Base-by-base conservation (phyloP, 2,888 invertebrate species). In the Heliconius ismenius region DNA sequence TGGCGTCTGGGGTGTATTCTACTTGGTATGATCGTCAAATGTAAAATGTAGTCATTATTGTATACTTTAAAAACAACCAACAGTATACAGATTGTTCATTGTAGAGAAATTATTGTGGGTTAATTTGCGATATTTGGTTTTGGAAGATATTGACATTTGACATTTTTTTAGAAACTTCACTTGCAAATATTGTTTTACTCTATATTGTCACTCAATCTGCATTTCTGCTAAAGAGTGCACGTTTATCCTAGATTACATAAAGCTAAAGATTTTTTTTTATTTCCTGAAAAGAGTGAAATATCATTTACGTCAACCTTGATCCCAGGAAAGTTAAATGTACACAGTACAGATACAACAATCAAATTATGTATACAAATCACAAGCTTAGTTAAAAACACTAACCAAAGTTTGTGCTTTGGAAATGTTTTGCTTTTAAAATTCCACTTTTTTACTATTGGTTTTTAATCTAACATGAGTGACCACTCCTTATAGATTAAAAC, bases 1-100 rank as follows among this genome's bases (percentile, higher is more conserved):
- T 85, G 65, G 64, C 75, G 28, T 65, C 21, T 58, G 9, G 58
- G 58, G 4, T 7, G 32, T 15, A 13, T 70, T 4, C 49, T 65
- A 2, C n/a, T 58, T n/a, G 58, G 24, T 58, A 58, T 58, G 24
- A n/a, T 60, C 11, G n/a, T 60, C 24, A 60, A 10, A 11, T 24
- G 60, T 60, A 24, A n/a, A 58, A 7, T n/a, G n/a, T n/a, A 58
- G 13, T 43, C 49, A 18, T 2, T 6, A 54, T 54, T 54, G 54
- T n/a, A 49, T 49, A 18, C 6, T 54, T 9, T 9, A 54, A 54
- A 39, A 21, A 54, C 54, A 9, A n/a, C 7, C 9, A 0, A 54
- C 15, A 7, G 54, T 54, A n/a, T 21, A 54, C 18, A 54, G 49
- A 21, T n/a, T 54, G n/a, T n/a, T 54, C 21, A 10, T 54, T n/a